Conservation (phyloP, 2,888 invertebrate genomes). For the Entomobrya multifasciata region DNA sequence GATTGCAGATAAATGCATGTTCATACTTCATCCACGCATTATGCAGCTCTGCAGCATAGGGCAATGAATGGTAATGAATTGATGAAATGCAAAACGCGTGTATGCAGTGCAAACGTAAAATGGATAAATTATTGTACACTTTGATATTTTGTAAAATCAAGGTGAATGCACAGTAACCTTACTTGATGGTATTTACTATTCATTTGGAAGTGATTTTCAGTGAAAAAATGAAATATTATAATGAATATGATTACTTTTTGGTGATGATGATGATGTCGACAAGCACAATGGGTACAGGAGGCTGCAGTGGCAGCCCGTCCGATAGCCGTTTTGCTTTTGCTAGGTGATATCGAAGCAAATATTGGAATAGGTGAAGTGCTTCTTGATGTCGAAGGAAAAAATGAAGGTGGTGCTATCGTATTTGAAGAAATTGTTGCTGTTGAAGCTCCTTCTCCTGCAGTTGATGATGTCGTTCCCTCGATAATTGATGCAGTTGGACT, state of each 20-base stretch:
- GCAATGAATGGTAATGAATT: constrained; percentile 12
- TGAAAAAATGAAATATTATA: not conserved
- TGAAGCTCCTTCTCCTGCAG: constrained; percentile 32
- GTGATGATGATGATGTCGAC: constrained; percentile 59
- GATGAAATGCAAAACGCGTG: not conserved
- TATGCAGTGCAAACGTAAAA: not conserved
- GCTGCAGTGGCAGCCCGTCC: constrained; percentile 71
- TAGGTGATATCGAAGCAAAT: constrained; percentile 65
- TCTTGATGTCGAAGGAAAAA: constrained; percentile 33
- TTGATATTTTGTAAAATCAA: too few species aligned
- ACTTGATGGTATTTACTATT: not conserved
- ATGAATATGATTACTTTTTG: constrained; percentile 53
- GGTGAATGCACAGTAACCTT: not conserved
- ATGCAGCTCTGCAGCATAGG: too few species aligned
- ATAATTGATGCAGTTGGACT: constrained; percentile 63
- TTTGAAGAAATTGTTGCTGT: constrained; percentile 50
- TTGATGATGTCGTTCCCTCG: constrained; percentile 44
- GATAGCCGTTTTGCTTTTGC: constrained; percentile 72
- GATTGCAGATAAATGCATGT: constrained; percentile 47
- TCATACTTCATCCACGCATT: too few species aligned
- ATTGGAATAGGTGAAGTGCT: constrained; percentile 52
- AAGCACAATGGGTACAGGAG: constrained; percentile 52
- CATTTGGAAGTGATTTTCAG: not conserved
- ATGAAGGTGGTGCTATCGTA: constrained; percentile 45
- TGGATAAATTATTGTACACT: not conserved